Percentiles rank a stretch among this genome's conserved stretches.
phyloP scores from a whole-genome alignment of 2,888 invertebrate genomes.

The Ophioninae sp. region DNA sequence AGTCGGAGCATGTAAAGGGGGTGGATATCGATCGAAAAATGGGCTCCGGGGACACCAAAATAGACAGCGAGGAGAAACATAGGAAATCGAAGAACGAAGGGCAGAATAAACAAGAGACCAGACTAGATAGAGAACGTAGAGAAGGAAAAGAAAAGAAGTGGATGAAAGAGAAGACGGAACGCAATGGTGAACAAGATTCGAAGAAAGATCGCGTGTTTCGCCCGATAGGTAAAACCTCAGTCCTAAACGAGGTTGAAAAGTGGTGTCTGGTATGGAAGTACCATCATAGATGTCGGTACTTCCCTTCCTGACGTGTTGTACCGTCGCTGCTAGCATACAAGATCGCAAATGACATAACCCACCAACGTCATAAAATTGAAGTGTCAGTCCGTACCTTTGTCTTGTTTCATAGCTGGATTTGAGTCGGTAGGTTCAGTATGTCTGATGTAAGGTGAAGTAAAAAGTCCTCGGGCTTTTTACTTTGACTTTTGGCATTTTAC shows the following conservation, averaged over 20 bases:
- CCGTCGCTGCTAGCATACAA: slow-evolving; percentile 31
- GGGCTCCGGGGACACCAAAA: slow-evolving; percentile 29
- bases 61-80: slow-evolving; percentile 48
- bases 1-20: slow-evolving; percentile 43
- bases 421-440: too few relatives aligned
- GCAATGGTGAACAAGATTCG: slow-evolving; percentile 54
- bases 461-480: too few relatives aligned
- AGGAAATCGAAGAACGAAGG: slow-evolving; percentile 3
- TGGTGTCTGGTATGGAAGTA: not conserved
- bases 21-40: slow-evolving; percentile 64
- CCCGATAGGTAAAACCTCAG: slow-evolving; percentile 54
- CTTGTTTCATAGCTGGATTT: too few relatives aligned
- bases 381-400: too few relatives aligned
- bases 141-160: slow-evolving; percentile 51
- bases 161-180: slow-evolving; percentile 9
- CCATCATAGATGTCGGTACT: slow-evolving; percentile 30
- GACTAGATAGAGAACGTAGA: slow-evolving; percentile 12
- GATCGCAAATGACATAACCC: slow-evolving; percentile 25
- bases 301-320: slow-evolving; percentile 40
- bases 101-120: slow-evolving; percentile 35
- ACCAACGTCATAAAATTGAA: too few relatives aligned
- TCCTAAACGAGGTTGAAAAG: slow-evolving; percentile 33
- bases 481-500: too few relatives aligned
- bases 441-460: too few relatives aligned
- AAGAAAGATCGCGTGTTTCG: slow-evolving; percentile 57